These are phyloP conservation scores for Chiloscyllium punctatum DNA, from an alignment of 2,797 vertebrate species.

Conservation along the genomic window DNA sequence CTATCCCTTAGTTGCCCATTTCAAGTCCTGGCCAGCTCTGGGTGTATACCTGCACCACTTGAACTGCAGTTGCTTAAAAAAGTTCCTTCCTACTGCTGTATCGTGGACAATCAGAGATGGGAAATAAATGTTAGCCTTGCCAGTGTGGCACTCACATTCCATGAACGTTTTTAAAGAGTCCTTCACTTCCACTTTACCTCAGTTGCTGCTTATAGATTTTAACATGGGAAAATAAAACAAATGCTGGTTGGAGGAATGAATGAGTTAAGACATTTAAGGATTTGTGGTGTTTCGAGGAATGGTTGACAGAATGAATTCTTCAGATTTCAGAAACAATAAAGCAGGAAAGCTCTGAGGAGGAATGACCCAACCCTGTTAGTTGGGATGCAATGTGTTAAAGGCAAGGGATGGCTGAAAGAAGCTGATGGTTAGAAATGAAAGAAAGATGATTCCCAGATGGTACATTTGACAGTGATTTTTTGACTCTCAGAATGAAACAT, in stretches of 20 bases:
- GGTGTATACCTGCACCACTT: not conserved
- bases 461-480: not conserved
- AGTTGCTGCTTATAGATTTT: not conserved
- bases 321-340: not conserved
- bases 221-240: not conserved
- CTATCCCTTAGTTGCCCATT: not conserved
- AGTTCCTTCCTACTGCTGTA: not conserved
- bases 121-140: not conserved
- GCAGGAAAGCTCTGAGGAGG: not conserved
- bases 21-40: not conserved
- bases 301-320: not conserved
- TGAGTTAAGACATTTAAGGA: not conserved
- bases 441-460: not conserved
- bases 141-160: not conserved
- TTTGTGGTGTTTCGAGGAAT: not conserved
- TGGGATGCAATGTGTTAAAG: not conserved
- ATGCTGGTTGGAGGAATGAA: not conserved
- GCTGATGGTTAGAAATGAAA: not conserved
- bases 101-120: not conserved
- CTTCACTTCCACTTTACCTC: not conserved
- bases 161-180: not conserved
- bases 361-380: not conserved
- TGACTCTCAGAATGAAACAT: not conserved
- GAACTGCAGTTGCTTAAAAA: not conserved
- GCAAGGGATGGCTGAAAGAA: not conserved